Conservation (phyloP, 2,888 invertebrate genomes). For the Lysandra coridon region DNA sequence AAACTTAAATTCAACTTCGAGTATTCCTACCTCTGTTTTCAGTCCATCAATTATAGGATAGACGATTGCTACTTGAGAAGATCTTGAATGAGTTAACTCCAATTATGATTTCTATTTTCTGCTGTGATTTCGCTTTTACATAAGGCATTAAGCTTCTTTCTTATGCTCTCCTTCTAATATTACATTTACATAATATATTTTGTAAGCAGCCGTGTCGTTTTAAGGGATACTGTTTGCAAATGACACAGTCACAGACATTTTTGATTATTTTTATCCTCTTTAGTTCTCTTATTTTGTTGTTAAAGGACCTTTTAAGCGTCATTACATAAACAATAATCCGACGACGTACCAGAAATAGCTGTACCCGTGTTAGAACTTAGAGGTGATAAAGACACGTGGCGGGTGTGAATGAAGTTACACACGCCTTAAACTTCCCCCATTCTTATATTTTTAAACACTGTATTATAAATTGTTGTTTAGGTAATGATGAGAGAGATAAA, state of each 20-base stretch:
- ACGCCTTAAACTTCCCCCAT: constrained; percentile 59
- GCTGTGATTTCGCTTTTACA: neutral
- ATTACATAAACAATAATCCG: constrained; percentile 34
- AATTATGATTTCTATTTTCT: neutral
- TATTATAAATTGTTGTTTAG: constrained; percentile 32
- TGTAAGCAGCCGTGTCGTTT: too few species aligned
- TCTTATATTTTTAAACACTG: constrained; percentile 62
- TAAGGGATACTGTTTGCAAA: too few species aligned
- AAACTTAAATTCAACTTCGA: constrained; percentile 4
- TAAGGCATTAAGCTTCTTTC: neutral
- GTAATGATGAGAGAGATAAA: constrained; percentile 25
- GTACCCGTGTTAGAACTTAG: constrained; percentile 47
- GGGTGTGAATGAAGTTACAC: constrained; percentile 70
- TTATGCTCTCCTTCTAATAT: neutral
- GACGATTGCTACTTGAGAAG: constrained; percentile 7
- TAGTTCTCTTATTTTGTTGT: neutral
- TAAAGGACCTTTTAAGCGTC: constrained; percentile 20
- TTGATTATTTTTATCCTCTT: neutral
- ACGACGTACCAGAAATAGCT: constrained; percentile 35
- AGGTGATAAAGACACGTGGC: constrained; percentile 70
- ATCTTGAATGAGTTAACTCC: neutral
- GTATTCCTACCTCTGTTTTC: constrained; percentile 5
- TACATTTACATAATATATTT: neutral
- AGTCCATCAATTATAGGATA: constrained; percentile 6
- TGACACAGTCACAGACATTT: neutral